phyloP scores from a whole-genome alignment of 2,797 vertebrate species.

The Tokudaia muenninki region DNA sequence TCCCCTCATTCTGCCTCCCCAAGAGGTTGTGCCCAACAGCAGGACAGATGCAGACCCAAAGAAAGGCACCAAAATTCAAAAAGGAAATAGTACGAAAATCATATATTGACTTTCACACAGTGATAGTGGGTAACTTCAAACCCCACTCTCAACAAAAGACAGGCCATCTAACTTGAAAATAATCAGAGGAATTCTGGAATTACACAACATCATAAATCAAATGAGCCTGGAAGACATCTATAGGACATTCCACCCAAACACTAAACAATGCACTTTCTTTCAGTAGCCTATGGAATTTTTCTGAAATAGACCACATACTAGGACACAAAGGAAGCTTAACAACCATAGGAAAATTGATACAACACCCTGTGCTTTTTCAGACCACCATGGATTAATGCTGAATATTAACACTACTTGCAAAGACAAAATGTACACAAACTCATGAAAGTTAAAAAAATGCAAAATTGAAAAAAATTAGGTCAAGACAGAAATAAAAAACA shows the following conservation, averaged over 20 bases:
- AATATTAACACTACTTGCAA: too few relatives aligned
- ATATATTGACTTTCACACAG: background rate
- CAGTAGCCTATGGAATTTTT: background rate
- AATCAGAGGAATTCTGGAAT: background rate
- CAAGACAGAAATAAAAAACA: background rate
- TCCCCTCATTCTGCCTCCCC: background rate
- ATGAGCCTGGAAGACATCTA: background rate
- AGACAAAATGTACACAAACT: background rate
- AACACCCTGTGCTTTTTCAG: background rate
- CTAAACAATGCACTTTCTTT: background rate
- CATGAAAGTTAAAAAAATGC: background rate
- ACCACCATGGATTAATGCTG: too few relatives aligned
- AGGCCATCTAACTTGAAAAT: background rate
- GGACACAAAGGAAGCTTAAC: background rate
- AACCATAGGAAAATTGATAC: background rate
- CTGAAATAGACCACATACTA: background rate
- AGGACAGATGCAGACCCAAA: background rate
- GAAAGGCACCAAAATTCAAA: background rate
- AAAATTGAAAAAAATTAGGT: background rate
- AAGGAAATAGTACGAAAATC: background rate
- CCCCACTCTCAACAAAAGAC: background rate
- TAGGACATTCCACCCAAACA: background rate
- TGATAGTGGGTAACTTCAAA: background rate
- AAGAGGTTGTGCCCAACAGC: background rate
- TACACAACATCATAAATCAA: too few relatives aligned